Conservation (phyloP, 2,113 vertebrate genomes). For the Passerina amoena region DNA sequence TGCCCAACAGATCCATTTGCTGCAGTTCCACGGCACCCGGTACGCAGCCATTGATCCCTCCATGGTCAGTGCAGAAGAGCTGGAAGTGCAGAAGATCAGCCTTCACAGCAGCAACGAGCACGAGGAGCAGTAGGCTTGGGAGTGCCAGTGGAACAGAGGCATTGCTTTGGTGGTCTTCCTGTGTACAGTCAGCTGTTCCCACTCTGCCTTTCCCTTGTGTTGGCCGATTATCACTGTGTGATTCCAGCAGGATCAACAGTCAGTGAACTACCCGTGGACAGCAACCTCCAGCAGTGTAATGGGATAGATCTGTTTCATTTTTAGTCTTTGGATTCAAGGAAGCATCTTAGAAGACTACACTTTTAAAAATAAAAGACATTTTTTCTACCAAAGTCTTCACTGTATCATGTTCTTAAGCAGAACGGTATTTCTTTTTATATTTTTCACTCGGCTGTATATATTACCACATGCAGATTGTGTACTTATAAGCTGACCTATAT, state of each 20-base stretch:
- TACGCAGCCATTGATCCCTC: slow-evolving; percentile 91
- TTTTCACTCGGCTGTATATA: slow-evolving; percentile 37
- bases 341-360: slow-evolving; percentile 49
- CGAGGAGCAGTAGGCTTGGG: slow-evolving; percentile 70
- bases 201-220: not conserved
- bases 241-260: slow-evolving; percentile 37
- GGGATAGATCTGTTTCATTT: slow-evolving; percentile 13
- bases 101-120: slow-evolving; percentile 68
- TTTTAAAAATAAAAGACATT: slow-evolving; percentile 70
- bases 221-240: slow-evolving; percentile 55
- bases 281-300: not conserved
- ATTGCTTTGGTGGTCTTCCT: not conserved
- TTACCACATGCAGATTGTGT: slow-evolving; percentile 22
- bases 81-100: slow-evolving; percentile 86
- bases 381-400: slow-evolving; percentile 76
- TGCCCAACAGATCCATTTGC: slow-evolving; percentile 86
- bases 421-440: slow-evolving; percentile 34
- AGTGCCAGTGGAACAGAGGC: not conserved
- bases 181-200: not conserved
- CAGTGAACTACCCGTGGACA: not conserved
- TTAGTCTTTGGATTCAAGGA: slow-evolving; percentile 65
- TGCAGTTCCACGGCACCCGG: slow-evolving; percentile 93
- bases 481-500: slow-evolving; percentile 26
- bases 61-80: slow-evolving; percentile 92
- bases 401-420: slow-evolving; percentile 37